Evolutionary conservation across 2,888 invertebrate genomes (phyloP).

Genomic region (Orthosia gothica): DNA sequence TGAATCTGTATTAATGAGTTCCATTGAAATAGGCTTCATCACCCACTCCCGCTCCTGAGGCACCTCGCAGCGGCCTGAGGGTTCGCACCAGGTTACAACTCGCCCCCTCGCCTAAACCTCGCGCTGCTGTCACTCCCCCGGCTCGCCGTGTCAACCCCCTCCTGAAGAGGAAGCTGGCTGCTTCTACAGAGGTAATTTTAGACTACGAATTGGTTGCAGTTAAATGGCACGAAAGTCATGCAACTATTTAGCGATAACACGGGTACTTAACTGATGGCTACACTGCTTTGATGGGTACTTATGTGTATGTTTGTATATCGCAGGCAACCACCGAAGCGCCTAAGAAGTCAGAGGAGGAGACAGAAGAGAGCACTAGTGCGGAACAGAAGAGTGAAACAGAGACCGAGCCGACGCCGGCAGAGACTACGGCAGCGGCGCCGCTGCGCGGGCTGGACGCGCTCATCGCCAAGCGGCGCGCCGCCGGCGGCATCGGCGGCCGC

Average conservation of each 20-base stretch:
- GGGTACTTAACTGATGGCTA: no score
- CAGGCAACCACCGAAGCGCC: conserved; percentile 86
- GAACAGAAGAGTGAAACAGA: conserved; percentile 83
- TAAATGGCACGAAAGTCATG: neutral
- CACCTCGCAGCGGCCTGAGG: conserved; percentile 79
- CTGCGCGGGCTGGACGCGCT: conserved; percentile 93
- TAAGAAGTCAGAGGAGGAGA: conserved; percentile 84
- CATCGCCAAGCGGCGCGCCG: conserved; percentile 93
- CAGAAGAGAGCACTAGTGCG: conserved; percentile 86
- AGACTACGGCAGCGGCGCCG: conserved; percentile 91
- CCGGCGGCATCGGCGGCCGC: conserved; percentile 83
- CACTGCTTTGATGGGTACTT: neutral
- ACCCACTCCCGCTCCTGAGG: conserved; percentile 82
- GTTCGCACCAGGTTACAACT: conserved; percentile 86
- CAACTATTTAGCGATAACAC: neutral
- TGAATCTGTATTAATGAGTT: neutral
- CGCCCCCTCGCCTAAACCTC: conserved; percentile 87
- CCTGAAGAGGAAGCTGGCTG: conserved; percentile 88
- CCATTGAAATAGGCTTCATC: conserved; percentile 74
- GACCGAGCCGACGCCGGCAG: conserved; percentile 81
- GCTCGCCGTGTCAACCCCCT: conserved; percentile 91
- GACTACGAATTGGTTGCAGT: neutral
- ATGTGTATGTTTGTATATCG: conserved; percentile 15
- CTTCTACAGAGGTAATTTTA: conserved; percentile 84
- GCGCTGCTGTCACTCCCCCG: conserved; percentile 89